Percentiles rank a stretch among this genome's conserved stretches.
These are phyloP conservation scores for Nycticryphes semicollaris DNA, from an alignment of 2,113 vertebrate genomes.

Conservation along the genomic window DNA sequence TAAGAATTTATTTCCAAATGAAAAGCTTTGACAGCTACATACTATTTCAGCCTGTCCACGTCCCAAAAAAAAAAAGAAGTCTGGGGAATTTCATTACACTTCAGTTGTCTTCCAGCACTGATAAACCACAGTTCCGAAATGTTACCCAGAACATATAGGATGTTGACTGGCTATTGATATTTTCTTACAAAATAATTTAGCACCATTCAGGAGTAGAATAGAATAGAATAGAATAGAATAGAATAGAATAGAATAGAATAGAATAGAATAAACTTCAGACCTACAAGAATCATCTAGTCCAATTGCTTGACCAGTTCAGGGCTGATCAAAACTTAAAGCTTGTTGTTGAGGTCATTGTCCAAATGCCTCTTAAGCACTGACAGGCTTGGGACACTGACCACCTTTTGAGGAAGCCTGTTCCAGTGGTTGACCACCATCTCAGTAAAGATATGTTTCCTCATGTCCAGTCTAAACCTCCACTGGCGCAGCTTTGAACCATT, in stretches of 20 bases:
- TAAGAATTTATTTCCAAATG: neutral
- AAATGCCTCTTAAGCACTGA: neutral
- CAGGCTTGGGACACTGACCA: neutral
- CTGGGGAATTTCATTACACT: neutral
- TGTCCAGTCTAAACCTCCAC: neutral
- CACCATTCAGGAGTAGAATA: neutral
- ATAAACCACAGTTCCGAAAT: neutral
- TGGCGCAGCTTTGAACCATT: neutral
- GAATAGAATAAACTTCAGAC: too few species aligned
- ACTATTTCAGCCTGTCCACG: neutral
- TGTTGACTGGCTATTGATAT: neutral
- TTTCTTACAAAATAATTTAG: neutral
- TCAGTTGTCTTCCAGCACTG: neutral
- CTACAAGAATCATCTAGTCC: neutral
- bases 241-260: too few species aligned
- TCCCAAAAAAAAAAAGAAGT: neutral
- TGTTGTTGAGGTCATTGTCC: neutral
- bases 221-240: neutral
- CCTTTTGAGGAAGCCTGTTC: neutral
- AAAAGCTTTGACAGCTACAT: neutral
- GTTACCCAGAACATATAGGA: neutral
- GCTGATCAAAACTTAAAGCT: neutral
- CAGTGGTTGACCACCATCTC: neutral
- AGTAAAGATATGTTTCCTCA: neutral
- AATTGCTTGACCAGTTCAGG: neutral